Base-by-base conservation (phyloP, 2,113 vertebrate genomes). In the Eudyptes chrysolophus region DNA sequence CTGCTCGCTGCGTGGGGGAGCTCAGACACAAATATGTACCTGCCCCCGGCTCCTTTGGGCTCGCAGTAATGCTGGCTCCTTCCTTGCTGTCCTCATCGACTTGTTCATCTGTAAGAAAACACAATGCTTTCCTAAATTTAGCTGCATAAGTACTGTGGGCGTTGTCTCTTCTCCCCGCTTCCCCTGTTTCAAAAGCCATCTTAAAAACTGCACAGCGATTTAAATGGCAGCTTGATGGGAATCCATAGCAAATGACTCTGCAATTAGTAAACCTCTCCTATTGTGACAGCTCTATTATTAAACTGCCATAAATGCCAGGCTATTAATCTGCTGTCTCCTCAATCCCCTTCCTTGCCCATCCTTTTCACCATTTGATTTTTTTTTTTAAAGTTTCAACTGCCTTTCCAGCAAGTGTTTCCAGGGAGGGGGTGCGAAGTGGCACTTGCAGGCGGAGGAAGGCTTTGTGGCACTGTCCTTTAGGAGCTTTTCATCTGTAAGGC, bases 281-380 rank as follows among this genome's bases (percentile, higher is more conserved):
- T 98, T 97, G 96, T 98, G 98, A 97, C 98, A 98, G 97, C 97
- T 97, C 97, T 97, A 96, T 98, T 98, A 98, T 98, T 98, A 98
- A 97, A 94, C 94, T 98, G 97, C 95, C 97, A 97, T 94, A 97
- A 96, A 96, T 95, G 95, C 97, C 60, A 96, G 88, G 92, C 96
- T 97, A 96, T 97, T 98, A 97, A 97, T 98, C 96, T 96, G 79
- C 95, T 95, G 94, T 96, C 97, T 97, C 27, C 95, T 97, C 92
- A 91, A 57, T 97, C 95, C 90, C 13, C 25, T 95, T 97, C 26
- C 61, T 96, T 94, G 84, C 81, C 71, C 42, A 51, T 89, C 58
- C 88, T 92, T 96, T 96, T 88, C 42, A 65, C 4, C 2, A 30
- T 57, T 79, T 65, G 13, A 20, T 78, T 90, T 60, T 66, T 57